Evolutionary conservation across 2,888 invertebrate species (phyloP).

Genomic region (Anticlea derivata): DNA sequence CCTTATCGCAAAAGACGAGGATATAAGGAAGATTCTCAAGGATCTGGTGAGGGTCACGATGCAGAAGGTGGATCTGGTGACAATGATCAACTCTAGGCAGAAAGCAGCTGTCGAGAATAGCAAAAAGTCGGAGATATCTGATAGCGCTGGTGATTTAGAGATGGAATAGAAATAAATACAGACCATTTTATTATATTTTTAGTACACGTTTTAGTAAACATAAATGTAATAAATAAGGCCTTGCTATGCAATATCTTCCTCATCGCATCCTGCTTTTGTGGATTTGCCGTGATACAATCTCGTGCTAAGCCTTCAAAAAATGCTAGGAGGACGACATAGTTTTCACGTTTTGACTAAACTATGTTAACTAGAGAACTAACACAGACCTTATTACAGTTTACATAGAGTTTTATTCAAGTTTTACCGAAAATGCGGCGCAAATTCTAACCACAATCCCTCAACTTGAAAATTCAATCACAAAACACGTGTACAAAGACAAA

Average conservation of each 20-base stretch:
- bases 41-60: slow-evolving; percentile 75
- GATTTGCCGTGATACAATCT: too few relatives aligned
- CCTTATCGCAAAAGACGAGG: slow-evolving; percentile 66
- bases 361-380: too few relatives aligned
- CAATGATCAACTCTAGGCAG: slow-evolving; percentile 47
- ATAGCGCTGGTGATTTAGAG: slow-evolving; percentile 29
- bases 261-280: too few relatives aligned
- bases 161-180: slow-evolving; percentile 9
- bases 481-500: slow-evolving; percentile 18
- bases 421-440: slow-evolving; percentile 6
- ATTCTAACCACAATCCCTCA: slow-evolving; percentile 14
- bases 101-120: slow-evolving; percentile 9
- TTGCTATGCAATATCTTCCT: too few relatives aligned
- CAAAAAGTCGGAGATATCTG: slow-evolving; percentile 11
- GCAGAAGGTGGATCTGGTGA: slow-evolving; percentile 70
- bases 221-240: too few relatives aligned
- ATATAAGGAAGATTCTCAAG: slow-evolving; percentile 73
- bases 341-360: too few relatives aligned
- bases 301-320: too few relatives aligned
- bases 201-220: too few relatives aligned
- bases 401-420: too few relatives aligned
- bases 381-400: too few relatives aligned
- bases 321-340: too few relatives aligned
- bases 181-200: too few relatives aligned
- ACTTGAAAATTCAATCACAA: slow-evolving; percentile 24